Conservation (phyloP, 23 tunicate species). For the Diplosoma virens region DNA sequence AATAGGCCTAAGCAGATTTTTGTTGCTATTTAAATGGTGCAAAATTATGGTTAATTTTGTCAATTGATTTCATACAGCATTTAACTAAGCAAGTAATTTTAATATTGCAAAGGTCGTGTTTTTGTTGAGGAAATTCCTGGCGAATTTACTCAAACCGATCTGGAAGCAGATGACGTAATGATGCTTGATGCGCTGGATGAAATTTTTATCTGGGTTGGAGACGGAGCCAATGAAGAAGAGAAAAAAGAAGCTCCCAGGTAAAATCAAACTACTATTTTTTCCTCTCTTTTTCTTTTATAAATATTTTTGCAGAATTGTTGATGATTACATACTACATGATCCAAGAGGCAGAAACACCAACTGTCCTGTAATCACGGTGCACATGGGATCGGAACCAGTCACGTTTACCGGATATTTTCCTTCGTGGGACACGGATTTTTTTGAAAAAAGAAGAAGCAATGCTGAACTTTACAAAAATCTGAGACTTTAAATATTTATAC, state of each 20-base stretch:
- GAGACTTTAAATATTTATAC: not conserved
- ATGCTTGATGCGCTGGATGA: slow-evolving; percentile 91
- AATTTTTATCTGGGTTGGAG: slow-evolving; percentile 93
- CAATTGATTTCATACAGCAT: too few relatives aligned
- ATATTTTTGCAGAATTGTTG: slow-evolving; percentile 45
- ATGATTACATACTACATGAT: slow-evolving; percentile 64
- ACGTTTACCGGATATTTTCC: slow-evolving; percentile 89
- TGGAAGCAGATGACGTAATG: slow-evolving; percentile 96
- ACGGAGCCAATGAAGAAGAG: slow-evolving; percentile 86
- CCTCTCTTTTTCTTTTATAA: not conserved
- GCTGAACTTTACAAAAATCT: slow-evolving; percentile 27
- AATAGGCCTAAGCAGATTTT: too few relatives aligned
- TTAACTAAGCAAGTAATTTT: too few relatives aligned
- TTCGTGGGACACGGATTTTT: slow-evolving; percentile 71
- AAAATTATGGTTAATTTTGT: too few relatives aligned
- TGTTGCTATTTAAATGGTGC: too few relatives aligned
- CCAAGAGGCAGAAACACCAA: slow-evolving; percentile 62
- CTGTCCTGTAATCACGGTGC: slow-evolving; percentile 55
- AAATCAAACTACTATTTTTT: not conserved
- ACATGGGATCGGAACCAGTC: slow-evolving; percentile 81
- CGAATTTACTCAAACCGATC: slow-evolving; percentile 87
- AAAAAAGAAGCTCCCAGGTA: slow-evolving; percentile 76
- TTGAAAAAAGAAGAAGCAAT: slow-evolving; percentile 30
- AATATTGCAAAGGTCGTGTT: slow-evolving; percentile 86
- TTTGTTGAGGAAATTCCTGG: slow-evolving; percentile 92